Base-by-base conservation (phyloP, 2,113 vertebrate genomes). In the Callaeas wilsoni region DNA sequence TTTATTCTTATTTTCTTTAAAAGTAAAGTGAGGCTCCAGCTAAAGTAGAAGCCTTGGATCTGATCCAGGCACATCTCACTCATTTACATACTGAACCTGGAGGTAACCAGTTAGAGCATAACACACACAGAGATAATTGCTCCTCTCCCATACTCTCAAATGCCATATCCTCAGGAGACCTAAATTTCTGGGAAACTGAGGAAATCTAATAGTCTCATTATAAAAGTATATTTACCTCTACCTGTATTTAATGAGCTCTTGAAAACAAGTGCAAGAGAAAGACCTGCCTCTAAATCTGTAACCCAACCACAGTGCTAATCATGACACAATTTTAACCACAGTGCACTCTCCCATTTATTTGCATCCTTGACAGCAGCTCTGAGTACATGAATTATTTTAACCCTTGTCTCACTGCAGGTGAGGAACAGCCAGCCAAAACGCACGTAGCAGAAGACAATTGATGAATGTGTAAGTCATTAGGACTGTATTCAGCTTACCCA, bases 401-500 rank as follows among this genome's bases (percentile, higher is more conserved):
- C 50, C 35, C 55, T 79, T 67, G 27, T 53, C 56, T 84, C 37
- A 79, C 50, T 39, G n/a, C 9, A 78, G 59, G 25, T 57, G 39
- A 87, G 73, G 62, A 88, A 70, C 21, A 88, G 41, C 6, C 79
- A 91, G 32, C 13, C 63, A 75, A 86, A 63, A 79, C 13, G 1
- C 46, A 90, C 0, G 2, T 10, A 79, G 49, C 27, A 80, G 70
- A 56, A 25, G 62, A 33, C 26, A 60, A 57, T 0, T 71, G 27
- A 7, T n/a, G 82, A 46, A 25, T 2, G 9, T 52, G 1, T 30
- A 37, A 92, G 30, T 37, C 13, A 37, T 56, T n/a, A 87, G 62
- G 29, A 53, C 4, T 2, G 62, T 22, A 55, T 55, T 81, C 84
- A 95, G 96, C 99, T 95, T 98, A 99, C 99, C 99, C 92, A 99